Percentiles rank a stretch among this genome's conserved stretches.
These are phyloP conservation scores for Hemicentrotus pulcherrimus DNA, from an alignment of 35 echinoderm and acorn worm genomes.

Conservation along the genomic window DNA sequence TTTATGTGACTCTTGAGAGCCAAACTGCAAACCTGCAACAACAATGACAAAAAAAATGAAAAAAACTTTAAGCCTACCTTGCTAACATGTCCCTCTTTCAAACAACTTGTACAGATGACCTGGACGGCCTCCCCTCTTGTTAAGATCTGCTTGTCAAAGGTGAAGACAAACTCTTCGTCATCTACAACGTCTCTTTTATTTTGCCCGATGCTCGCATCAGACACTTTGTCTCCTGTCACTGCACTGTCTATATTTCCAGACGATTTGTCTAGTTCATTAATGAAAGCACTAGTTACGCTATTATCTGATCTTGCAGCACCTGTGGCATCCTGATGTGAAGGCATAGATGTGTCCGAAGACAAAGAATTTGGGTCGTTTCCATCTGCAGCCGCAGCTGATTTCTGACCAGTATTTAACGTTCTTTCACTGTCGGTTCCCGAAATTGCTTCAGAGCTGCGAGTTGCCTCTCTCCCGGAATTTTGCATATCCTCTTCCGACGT, in stretches of 20 bases:
- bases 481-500: background rate
- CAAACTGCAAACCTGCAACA: too few species aligned
- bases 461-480: background rate
- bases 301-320: background rate
- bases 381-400: background rate
- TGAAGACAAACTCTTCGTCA: slow-evolving; percentile 59
- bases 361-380: background rate
- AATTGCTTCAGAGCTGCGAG: background rate
- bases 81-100: slow-evolving; percentile 74
- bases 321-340: background rate
- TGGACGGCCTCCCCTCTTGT: slow-evolving; percentile 70
- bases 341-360: background rate
- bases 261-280: background rate
- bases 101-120: slow-evolving; percentile 74
- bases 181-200: background rate
- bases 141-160: slow-evolving; percentile 66
- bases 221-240: background rate
- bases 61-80: slow-evolving; percentile 52
- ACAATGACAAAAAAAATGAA: too few species aligned
- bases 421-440: background rate
- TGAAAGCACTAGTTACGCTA: slow-evolving; percentile 19
- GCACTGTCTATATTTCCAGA: background rate
- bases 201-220: background rate
- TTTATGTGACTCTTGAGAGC: too few species aligned
- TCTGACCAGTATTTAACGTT: background rate